Conservation (phyloP, 2,797 vertebrate species). For the Lutra lutra region DNA sequence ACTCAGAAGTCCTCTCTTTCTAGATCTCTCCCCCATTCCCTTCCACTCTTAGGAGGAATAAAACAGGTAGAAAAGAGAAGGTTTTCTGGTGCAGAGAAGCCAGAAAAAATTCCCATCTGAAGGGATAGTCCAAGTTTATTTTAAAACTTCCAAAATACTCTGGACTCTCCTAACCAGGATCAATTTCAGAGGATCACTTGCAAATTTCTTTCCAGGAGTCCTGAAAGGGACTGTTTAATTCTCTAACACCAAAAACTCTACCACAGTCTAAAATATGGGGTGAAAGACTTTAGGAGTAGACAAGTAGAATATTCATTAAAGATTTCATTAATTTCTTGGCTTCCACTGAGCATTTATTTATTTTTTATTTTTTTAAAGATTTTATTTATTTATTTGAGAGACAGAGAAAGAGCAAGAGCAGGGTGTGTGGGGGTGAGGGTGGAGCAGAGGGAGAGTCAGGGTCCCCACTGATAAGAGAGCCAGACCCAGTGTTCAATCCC, state of each 20-base stretch:
- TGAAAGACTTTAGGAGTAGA: neutral
- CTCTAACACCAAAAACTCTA: neutral
- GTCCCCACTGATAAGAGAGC: neutral
- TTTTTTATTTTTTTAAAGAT: neutral
- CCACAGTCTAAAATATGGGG: neutral
- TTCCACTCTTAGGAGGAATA: neutral
- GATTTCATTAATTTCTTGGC: neutral
- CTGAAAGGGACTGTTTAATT: neutral
- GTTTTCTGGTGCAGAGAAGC: neutral
- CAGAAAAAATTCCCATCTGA: neutral
- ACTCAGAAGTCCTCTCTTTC: neutral
- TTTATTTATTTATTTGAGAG: neutral
- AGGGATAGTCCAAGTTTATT: neutral
- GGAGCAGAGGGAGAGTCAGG: neutral
- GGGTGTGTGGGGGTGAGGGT: neutral
- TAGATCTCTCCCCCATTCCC: fast-evolving
- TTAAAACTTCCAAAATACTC: constrained; percentile 10
- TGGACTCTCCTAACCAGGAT: neutral
- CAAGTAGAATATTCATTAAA: neutral
- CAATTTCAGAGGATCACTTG: neutral
- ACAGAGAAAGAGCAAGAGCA: neutral
- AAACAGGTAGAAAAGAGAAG: neutral
- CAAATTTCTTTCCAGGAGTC: neutral
- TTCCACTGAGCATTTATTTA: neutral
- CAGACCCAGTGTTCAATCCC: neutral